Percentiles rank a stretch among this genome's conserved stretches.
Evolutionary conservation across 2,113 vertebrate species (phyloP).

Genomic region (Tenebrosternarchus preto): DNA sequence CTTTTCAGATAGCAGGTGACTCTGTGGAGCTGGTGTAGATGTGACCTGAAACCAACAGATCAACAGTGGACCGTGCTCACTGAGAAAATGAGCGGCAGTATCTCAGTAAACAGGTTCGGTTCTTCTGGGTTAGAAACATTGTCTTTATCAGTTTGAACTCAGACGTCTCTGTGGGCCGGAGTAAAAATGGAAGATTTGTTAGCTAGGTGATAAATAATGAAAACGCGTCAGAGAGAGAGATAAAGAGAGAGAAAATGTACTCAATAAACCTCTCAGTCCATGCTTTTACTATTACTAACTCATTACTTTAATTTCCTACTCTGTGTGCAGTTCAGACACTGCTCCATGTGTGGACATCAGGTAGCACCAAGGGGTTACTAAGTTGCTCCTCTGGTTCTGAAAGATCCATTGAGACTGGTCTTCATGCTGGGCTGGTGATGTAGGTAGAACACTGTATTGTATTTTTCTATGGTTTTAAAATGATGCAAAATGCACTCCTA

Average conservation of each 20-base stretch:
- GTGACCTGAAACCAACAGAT: no score
- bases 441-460: constrained; percentile 4
- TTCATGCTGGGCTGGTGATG: constrained; percentile 13
- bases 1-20: no score
- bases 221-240: constrained; percentile 45
- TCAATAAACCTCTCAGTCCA: background rate
- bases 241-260: constrained; percentile 10
- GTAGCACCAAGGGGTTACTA: constrained; percentile 23
- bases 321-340: constrained; percentile 17
- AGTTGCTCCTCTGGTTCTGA: constrained; percentile 10
- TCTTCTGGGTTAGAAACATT: no score
- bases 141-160: constrained; percentile 34
- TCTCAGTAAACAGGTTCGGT: no score
- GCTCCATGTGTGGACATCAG: constrained; percentile 14
- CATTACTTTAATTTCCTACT: constrained; percentile 30
- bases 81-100: no score
- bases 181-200: constrained; percentile 52
- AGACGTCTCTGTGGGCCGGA: constrained; percentile 36
- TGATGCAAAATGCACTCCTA: background rate
- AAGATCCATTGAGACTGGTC: constrained; percentile 28
- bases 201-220: constrained; percentile 62
- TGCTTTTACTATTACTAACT: constrained; percentile 8
- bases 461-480: background rate
- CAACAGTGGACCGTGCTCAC: no score
- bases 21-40: no score